phyloP scores from a whole-genome alignment of 1,140 invertebrate species.

The Drosophila saltans region DNA sequence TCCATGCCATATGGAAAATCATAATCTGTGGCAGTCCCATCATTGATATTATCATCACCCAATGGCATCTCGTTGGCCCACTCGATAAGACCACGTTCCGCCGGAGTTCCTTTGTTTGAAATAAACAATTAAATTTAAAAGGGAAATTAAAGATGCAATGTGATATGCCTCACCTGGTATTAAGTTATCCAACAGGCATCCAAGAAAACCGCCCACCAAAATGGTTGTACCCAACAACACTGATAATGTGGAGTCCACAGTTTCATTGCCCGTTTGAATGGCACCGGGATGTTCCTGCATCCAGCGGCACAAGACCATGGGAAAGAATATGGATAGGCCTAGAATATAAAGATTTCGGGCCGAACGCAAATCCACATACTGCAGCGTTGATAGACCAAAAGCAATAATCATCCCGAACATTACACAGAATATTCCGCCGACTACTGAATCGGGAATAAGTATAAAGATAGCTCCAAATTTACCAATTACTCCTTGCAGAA shows the following conservation, averaged over 20 bases:
- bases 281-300: conserved; percentile 86
- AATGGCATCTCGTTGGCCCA: conserved; percentile 90
- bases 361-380: conserved; percentile 92
- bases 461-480: conserved; percentile 94
- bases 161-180: conserved; percentile 88
- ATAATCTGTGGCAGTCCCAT: conserved; percentile 86
- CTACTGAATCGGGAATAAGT: conserved; percentile 94
- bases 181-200: conserved; percentile 92
- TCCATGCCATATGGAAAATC: conserved; percentile 90
- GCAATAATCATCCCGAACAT: conserved; percentile 94
- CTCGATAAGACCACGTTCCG: conserved; percentile 88
- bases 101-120: conserved; percentile 85
- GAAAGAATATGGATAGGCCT: conserved; percentile 94
- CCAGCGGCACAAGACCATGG: conserved; percentile 91
- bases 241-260: conserved; percentile 89
- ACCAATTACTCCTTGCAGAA: conserved; percentile 91
- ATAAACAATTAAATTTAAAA: not conserved
- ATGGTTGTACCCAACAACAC: conserved; percentile 93
- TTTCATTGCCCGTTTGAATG: conserved; percentile 89
- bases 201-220: conserved; percentile 91
- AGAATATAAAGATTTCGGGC: conserved; percentile 93
- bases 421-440: conserved; percentile 93
- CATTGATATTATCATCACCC: conserved; percentile 83
- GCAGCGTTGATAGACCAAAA: conserved; percentile 92
- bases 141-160: not conserved